Conservation (phyloP, 30 jellyfish, hydroid and myxozoan species). For the Phacellophora camtschatica region DNA sequence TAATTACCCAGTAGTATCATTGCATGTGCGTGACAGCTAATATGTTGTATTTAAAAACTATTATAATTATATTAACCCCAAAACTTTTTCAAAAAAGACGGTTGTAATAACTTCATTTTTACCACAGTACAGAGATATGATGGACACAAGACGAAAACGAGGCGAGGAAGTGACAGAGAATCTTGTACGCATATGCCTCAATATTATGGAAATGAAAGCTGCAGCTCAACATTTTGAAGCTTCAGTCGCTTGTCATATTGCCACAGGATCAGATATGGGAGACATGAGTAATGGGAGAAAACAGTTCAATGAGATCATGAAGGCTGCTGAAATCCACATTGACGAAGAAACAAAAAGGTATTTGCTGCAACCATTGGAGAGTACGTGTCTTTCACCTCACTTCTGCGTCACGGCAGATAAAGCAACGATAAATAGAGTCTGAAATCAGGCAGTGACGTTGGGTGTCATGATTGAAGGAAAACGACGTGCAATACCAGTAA, state of each 20-base stretch:
- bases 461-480: slow-evolving; percentile 24
- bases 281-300: slow-evolving; percentile 26
- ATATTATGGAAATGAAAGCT: slow-evolving; percentile 16
- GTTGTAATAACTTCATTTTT: not conserved
- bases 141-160: not conserved
- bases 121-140: not conserved
- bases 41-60: no score
- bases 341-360: not conserved
- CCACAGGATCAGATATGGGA: slow-evolving; percentile 51
- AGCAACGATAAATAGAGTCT: not conserved
- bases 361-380: not conserved
- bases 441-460: slow-evolving; percentile 24
- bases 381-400: slow-evolving; percentile 10
- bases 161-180: slow-evolving; percentile 17
- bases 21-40: no score
- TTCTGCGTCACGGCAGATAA: slow-evolving; percentile 30
- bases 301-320: not conserved
- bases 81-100: not conserved
- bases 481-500: slow-evolving; percentile 29
- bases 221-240: slow-evolving; percentile 22
- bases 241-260: slow-evolving; percentile 14
- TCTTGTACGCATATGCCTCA: slow-evolving; percentile 1
- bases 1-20: no score
- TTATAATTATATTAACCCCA: no score
- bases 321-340: not conserved